Conservation (phyloP, 2,113 vertebrate species). For the Speoplatyrhinus poulsoni region DNA sequence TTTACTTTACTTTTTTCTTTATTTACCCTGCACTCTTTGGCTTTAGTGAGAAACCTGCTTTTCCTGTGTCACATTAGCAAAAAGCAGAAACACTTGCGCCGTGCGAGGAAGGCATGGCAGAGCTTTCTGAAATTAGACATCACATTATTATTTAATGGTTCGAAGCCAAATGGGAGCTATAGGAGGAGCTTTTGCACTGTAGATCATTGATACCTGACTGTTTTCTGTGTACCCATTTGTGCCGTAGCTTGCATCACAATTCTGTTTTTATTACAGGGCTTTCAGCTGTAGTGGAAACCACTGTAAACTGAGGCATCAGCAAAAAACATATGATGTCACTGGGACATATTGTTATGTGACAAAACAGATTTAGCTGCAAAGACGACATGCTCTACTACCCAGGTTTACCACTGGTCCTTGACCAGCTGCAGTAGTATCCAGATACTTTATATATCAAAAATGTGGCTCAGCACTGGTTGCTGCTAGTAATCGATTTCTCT, state of each 20-base stretch:
- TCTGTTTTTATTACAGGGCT: background rate
- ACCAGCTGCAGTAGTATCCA: too few relatives aligned
- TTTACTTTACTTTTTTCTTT: too few relatives aligned
- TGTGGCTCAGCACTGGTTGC: background rate
- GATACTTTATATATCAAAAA: background rate
- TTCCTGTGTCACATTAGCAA: too few relatives aligned
- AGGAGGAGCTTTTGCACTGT: background rate
- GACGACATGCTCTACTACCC: background rate
- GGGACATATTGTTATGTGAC: background rate
- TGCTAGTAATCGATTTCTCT: constrained; percentile 30
- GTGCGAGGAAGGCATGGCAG: constrained; percentile 2
- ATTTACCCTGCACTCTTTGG: too few relatives aligned
- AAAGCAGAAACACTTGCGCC: too few relatives aligned
- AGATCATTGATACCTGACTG: background rate
- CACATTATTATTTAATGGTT: constrained; percentile 18
- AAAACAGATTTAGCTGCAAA: background rate
- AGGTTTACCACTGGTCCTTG: too few relatives aligned
- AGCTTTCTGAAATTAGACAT: background rate
- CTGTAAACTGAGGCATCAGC: background rate
- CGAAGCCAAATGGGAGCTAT: background rate
- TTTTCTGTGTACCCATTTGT: background rate
- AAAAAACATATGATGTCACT: background rate
- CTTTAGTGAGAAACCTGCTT: too few relatives aligned
- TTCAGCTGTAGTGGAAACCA: background rate
- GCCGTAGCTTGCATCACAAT: background rate